Conservation (phyloP, 2,888 invertebrate species). For the Cataglyphis livida region DNA sequence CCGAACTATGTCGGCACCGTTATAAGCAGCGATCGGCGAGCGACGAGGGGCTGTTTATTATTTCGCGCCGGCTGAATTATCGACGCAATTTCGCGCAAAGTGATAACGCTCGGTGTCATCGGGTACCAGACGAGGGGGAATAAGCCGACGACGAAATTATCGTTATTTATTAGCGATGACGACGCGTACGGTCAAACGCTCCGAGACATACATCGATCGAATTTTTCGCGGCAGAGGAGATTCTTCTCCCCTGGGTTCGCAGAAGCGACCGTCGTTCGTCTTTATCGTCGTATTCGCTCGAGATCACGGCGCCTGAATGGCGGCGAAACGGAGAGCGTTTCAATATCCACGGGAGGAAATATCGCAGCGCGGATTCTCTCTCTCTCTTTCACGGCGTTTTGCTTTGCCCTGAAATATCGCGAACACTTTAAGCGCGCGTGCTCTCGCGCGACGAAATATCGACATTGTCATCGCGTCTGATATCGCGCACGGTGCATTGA, state of each 20-base stretch:
- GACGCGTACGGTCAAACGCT: not conserved
- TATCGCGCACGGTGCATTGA: slow-evolving; percentile 63
- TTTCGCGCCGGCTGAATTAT: slow-evolving; percentile 37
- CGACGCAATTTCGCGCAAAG: slow-evolving; percentile 21
- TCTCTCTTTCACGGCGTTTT: slow-evolving; percentile 33
- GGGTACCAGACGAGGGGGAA: not conserved
- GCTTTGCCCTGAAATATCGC: slow-evolving; percentile 67
- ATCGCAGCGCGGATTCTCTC: slow-evolving; percentile 57
- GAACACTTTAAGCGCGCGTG: slow-evolving; percentile 55
- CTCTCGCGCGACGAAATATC: slow-evolving; percentile 48
- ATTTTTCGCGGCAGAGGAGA: not conserved
- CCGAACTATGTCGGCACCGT: slow-evolving; percentile 3
- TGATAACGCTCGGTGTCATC: slow-evolving; percentile 28
- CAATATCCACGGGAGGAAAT: slow-evolving; percentile 62
- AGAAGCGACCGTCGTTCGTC: slow-evolving; percentile 17
- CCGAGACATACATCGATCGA: not conserved
- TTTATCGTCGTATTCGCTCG: slow-evolving; percentile 4
- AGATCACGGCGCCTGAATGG: not conserved
- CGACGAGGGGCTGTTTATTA: slow-evolving; percentile 17
- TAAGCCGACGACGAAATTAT: slow-evolving; percentile 19
- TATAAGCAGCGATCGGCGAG: not conserved
- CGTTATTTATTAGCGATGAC: slow-evolving; percentile 23
- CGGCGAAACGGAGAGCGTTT: slow-evolving; percentile 59
- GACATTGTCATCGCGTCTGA: slow-evolving; percentile 63
- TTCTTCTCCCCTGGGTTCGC: not conserved